Conservation (phyloP, 2,888 invertebrate species). For the Xestia c-nigrum region DNA sequence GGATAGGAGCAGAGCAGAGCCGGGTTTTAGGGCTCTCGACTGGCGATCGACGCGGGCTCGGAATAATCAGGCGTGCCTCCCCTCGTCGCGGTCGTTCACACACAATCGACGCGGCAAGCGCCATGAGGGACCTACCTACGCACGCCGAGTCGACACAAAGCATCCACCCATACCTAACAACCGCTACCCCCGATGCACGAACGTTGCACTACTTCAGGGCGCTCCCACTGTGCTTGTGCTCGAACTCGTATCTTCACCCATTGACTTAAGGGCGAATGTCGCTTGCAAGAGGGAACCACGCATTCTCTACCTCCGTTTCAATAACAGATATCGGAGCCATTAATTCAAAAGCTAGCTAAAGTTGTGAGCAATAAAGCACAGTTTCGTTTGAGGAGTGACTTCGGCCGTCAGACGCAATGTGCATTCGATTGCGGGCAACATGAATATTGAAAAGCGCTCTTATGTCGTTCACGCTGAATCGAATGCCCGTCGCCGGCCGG, state of each 20-base stretch:
- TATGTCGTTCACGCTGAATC: slow-evolving; percentile 82
- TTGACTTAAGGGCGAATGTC: slow-evolving; percentile 48
- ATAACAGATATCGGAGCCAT: slow-evolving; percentile 67
- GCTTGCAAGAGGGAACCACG: slow-evolving; percentile 60
- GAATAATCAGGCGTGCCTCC: slow-evolving; percentile 88
- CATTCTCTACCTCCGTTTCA: slow-evolving; percentile 77
- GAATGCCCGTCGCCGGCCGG: slow-evolving; percentile 79
- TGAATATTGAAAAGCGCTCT: slow-evolving; percentile 88
- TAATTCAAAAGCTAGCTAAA: slow-evolving; percentile 77
- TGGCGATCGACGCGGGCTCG: slow-evolving; percentile 84
- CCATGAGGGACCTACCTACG: slow-evolving; percentile 86
- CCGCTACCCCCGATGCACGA: slow-evolving; percentile 80
- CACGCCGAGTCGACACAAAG: slow-evolving; percentile 84
- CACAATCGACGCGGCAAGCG: slow-evolving; percentile 86
- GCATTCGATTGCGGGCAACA: slow-evolving; percentile 82
- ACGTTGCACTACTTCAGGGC: slow-evolving; percentile 76
- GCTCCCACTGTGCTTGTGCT: slow-evolving; percentile 24
- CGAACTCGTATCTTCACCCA: slow-evolving; percentile 68
- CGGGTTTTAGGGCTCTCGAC: slow-evolving; percentile 86
- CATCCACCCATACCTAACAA: slow-evolving; percentile 85
- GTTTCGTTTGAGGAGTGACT: slow-evolving; percentile 71
- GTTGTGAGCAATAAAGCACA: slow-evolving; percentile 77
- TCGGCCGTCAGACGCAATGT: slow-evolving; percentile 80
- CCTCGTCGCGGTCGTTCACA: slow-evolving; percentile 89
- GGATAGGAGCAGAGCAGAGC: slow-evolving; percentile 71